A percentile compares a stretch with the other conserved stretches of the same genome.
These are phyloP conservation scores for Aplysina aerophoba DNA, from an alignment of 37 sponge, comb jelly and placozoan species.

Conservation along the genomic window DNA sequence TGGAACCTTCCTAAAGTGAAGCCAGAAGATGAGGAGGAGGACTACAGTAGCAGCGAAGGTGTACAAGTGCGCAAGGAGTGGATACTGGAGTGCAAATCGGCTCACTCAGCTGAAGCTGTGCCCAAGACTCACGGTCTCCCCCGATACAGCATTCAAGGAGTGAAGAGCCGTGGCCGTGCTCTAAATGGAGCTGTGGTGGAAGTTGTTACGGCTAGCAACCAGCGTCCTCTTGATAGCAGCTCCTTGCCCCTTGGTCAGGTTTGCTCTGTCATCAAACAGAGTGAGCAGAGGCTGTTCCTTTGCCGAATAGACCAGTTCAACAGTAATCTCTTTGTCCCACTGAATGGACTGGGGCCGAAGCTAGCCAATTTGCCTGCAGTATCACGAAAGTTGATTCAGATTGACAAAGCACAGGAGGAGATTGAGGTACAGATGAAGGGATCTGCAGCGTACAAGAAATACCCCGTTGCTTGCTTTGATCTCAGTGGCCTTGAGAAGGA, in stretches of 20 bases:
- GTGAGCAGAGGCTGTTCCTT: constrained; percentile 27
- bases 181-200: constrained; percentile 65
- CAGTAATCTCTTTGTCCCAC: constrained; percentile 58
- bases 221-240: background rate
- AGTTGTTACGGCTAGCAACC: background rate
- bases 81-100: background rate
- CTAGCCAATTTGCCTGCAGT: constrained; percentile 68
- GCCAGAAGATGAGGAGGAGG: background rate
- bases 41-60: too few relatives aligned
- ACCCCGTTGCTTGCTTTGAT: constrained; percentile 15
- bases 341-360: constrained; percentile 56
- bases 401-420: constrained; percentile 12
- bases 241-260: constrained; percentile 41
- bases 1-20: constrained; percentile 4
- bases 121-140: background rate
- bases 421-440: constrained; percentile 15
- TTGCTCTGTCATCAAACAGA: constrained; percentile 21
- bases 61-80: background rate
- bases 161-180: constrained; percentile 54
- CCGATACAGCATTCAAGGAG: constrained; percentile 35
- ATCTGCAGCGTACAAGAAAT: background rate
- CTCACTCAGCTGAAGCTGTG: background rate
- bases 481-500: background rate
- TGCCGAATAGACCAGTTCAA: constrained; percentile 51
- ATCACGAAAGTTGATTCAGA: constrained; percentile 30